Base-by-base conservation (phyloP, 2,113 vertebrate species). In the Sebastes fasciatus region DNA sequence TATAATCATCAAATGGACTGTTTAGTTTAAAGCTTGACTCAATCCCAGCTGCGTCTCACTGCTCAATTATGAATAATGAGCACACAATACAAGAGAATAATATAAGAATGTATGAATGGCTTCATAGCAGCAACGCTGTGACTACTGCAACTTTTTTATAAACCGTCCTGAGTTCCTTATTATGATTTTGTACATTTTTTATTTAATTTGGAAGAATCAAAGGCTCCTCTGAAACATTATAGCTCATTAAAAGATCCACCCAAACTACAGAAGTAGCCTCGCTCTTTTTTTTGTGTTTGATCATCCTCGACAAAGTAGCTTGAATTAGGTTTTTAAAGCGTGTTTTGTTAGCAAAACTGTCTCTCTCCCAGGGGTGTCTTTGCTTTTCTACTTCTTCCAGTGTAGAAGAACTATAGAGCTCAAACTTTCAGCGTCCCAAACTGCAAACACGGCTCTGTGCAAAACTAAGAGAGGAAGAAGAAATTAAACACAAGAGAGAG, bases 141-240 rank as follows among this genome's bases (percentile, higher is more conserved):
- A 49, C 12, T 13, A 43, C 49, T 60, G 3, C 49, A 55, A 9
- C 8, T 51, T 17, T 23, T 14, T 16, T 9, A 14, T 13, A 4
- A 52, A 80, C 8, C 9, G 11, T n/a, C 8, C 40, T 42, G 19
- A 1, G 26, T 45, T 64, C 9, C 8, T 46, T 57, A 8, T 70
- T 8, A 61, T 69, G 4, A 60, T 48, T 60, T 40, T 17, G n/a
- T 6, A 1, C 2, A 2, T 40, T 64, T 71, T 64, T 40, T 16
- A 54, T 63, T 54, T 40, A 2, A 69, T 49, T 19, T 23, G 3
- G 14, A 23, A 51, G 5, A 83, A 73, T 61, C 67, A 83, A 77
- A 86, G 64, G n/a, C 48, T 26, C 12, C 58, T 71, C 78, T 81
- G 60, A 81, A 79, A 84, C 54, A 76, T 75, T 74, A 60, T 8